A percentile compares a stretch with the other conserved stretches of the same genome.
These are phyloP conservation scores for Plestiodon gilberti DNA, from an alignment of 2,113 vertebrate genomes.

Conservation along the genomic window DNA sequence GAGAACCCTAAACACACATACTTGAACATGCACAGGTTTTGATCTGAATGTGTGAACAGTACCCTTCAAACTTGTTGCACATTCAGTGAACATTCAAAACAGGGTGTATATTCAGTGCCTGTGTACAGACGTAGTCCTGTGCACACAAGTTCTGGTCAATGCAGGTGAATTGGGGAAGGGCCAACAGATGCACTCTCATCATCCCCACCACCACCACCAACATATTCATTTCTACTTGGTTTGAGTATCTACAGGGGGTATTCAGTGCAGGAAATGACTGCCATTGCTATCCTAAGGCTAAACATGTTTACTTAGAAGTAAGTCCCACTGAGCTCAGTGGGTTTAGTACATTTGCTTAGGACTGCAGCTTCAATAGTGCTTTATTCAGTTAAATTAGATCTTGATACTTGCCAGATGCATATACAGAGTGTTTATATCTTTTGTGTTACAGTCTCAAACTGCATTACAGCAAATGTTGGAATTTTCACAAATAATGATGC, in stretches of 20 bases:
- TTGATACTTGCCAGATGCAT: background rate
- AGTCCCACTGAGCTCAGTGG: no score
- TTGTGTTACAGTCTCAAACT: constrained; percentile 4
- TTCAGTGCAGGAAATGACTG: constrained; percentile 32
- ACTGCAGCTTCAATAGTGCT: no score
- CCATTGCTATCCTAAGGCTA: no score
- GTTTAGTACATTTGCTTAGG: no score
- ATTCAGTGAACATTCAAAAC: background rate
- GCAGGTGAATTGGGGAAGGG: background rate
- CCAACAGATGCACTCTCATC: background rate
- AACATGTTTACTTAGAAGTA: no score
- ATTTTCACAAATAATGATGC: background rate
- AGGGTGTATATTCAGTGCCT: no score
- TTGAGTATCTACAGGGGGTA: background rate
- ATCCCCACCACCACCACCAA: background rate
- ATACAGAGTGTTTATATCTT: background rate
- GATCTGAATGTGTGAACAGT: background rate
- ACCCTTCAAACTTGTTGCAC: background rate
- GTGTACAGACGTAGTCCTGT: no score
- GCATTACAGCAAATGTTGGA: constrained; percentile 11
- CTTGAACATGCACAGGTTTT: background rate
- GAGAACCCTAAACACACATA: background rate
- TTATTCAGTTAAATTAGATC: constrained; percentile 13
- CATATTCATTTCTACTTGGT: background rate
- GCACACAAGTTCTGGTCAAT: background rate